Evolutionary conservation across 2,888 invertebrate genomes (phyloP), one percentile per base, ranked within the genome.

Genomic region (Hermodice carunculata): DNA sequence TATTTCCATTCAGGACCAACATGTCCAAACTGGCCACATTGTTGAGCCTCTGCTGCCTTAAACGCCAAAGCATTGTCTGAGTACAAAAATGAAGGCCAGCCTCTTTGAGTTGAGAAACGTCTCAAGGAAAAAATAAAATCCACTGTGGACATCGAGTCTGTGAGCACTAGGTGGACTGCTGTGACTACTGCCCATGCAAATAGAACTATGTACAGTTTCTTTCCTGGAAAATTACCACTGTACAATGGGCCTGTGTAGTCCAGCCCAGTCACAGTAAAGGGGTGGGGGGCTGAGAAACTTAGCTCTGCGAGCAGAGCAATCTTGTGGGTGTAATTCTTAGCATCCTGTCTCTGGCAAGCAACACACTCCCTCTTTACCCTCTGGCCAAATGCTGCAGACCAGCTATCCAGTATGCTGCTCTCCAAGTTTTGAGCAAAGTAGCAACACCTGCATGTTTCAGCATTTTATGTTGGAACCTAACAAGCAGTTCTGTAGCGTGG

Each of bases 121-220:
- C 42, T 43, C 17, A 67, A 53, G 3, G 67, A 60, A 26, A 61
- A 22, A 17, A 67, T 28, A 34, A 58, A 68, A 5, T 22, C 37
- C 3, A 31, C 28, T 5, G 61, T 24, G 19, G 28, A 31, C 48
- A 68, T 28, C 28, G 49, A 49, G 22, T 24, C 22, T 22, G 53
- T 43, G 2, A 68, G 49, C 44, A 68, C 67, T n/a, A 67, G 24
- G 42, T 67, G 67, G 1, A 68, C 3, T 1, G 67, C 67, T 37
- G 67, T 31, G 4, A 61, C 53, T 14, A 54, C 61, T 6, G 61
- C 61, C 32, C 67, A 67, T 14, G 61, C 63, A 31, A 61, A 54
- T 22, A 68, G 24, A 14, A 58, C 29, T 31, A 67, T 48, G 32
- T 67, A 67, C 17, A 28, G 14, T 28, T 67, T 66, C 3, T 40